A percentile compares a stretch with the other conserved stretches of the same genome.
phyloP scores from a whole-genome alignment of 2,888 invertebrate genomes.

The Oligia strigilis region DNA sequence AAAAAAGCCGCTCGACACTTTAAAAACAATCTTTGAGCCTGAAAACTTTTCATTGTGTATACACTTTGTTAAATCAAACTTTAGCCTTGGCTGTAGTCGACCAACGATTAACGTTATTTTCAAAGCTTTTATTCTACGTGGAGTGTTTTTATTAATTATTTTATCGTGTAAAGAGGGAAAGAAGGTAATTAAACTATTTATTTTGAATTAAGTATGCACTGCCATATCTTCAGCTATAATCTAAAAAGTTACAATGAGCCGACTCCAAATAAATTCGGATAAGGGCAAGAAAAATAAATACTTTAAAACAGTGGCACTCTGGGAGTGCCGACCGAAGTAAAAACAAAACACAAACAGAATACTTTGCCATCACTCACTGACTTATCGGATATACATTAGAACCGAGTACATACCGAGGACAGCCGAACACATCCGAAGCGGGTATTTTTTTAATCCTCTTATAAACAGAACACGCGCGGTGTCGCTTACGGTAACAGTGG shows the following conservation, averaged over 20 bases:
- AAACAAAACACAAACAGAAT: too few species aligned
- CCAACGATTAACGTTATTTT: constrained; percentile 14
- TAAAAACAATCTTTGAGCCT: constrained; percentile 14
- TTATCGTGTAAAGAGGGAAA: background rate
- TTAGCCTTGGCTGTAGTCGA: constrained; percentile 7
- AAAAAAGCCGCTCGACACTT: constrained; percentile 29
- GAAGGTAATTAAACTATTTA: background rate
- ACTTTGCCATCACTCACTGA: too few species aligned
- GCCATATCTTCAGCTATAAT: background rate
- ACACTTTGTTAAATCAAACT: constrained; percentile 32
- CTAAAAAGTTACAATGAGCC: background rate
- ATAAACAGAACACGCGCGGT: too few species aligned
- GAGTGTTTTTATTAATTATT: constrained; percentile 21
- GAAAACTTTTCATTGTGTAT: constrained; percentile 34
- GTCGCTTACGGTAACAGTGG: too few species aligned
- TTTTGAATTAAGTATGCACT: background rate
- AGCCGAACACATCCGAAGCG: too few species aligned
- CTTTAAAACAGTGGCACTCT: too few species aligned
- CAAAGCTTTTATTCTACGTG: constrained; percentile 8
- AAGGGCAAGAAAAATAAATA: background rate
- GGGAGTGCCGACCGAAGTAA: too few species aligned
- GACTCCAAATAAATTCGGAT: background rate
- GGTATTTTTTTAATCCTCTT: too few species aligned
- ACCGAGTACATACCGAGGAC: too few species aligned
- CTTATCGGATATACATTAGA: too few species aligned